These are phyloP conservation scores for Lepidocolaptes lacrymiger DNA, from an alignment of 2,797 vertebrate genomes.

Conservation along the genomic window DNA sequence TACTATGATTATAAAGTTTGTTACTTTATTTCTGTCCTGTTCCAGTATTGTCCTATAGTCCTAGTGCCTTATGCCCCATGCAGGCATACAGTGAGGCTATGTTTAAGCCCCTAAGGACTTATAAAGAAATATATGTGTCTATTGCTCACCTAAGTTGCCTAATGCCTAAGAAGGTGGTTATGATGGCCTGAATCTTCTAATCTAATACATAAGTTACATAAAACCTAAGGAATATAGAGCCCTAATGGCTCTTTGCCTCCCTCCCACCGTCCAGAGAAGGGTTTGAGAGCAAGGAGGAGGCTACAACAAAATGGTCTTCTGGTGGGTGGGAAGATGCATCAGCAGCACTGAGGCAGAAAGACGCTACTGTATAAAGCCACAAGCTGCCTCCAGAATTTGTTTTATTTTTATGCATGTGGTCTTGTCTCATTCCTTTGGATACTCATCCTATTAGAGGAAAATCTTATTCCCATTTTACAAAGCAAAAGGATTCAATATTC, in stretches of 20 bases:
- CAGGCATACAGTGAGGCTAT: background rate
- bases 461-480: background rate
- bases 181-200: background rate
- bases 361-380: background rate
- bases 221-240: background rate
- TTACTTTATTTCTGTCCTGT: background rate
- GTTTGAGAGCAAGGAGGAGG: fast-evolving
- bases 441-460: background rate
- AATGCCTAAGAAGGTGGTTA: background rate
- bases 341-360: background rate
- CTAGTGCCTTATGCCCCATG: background rate
- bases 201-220: background rate
- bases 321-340: background rate
- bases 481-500: background rate
- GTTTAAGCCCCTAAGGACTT: background rate
- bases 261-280: background rate
- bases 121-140: background rate
- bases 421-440: background rate
- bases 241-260: background rate
- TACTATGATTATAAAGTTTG: background rate
- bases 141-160: background rate
- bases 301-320: background rate
- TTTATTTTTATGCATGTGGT: background rate
- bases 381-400: background rate
- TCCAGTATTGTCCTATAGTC: background rate